phyloP scores from a whole-genome alignment of 2,888 invertebrate genomes.

The Ischnus inquisitorius region DNA sequence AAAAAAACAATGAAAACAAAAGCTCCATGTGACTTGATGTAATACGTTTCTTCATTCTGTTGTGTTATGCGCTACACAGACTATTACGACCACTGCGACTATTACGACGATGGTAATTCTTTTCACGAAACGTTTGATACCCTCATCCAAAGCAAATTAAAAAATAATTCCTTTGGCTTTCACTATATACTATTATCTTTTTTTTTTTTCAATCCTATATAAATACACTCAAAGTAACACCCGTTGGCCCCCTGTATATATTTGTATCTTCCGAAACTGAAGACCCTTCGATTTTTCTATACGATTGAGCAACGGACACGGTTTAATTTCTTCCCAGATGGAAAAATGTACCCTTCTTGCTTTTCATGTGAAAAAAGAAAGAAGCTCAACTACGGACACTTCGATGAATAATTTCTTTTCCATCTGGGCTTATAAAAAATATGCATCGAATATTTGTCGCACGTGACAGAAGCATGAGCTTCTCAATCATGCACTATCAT shows the following conservation, averaged over 20 bases:
- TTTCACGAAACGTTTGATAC: constrained; percentile 78
- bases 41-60: constrained; percentile 84
- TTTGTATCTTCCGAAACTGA: constrained; percentile 9
- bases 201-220: constrained; percentile 57
- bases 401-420: not conserved
- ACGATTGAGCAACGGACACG: constrained; percentile 17
- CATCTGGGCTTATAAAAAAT: constrained; percentile 1
- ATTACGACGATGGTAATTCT: constrained; percentile 85
- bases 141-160: constrained; percentile 67
- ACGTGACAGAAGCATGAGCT: constrained; percentile 70
- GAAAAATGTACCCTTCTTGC: not conserved
- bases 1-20: constrained; percentile 56
- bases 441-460: constrained; percentile 39
- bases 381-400: not conserved
- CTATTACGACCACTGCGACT: constrained; percentile 85
- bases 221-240: constrained; percentile 54
- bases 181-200: constrained; percentile 65
- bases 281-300: constrained; percentile 21
- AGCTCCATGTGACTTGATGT: constrained; percentile 83
- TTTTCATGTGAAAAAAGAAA: not conserved
- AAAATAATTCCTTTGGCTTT: constrained; percentile 76
- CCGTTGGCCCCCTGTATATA: constrained; percentile 4
- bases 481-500: constrained; percentile 60
- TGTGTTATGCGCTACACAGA: constrained; percentile 85
- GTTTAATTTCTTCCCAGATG: not conserved